Evolutionary conservation across 2,113 vertebrate species (phyloP).

Genomic region (Turdus rufiventris): DNA sequence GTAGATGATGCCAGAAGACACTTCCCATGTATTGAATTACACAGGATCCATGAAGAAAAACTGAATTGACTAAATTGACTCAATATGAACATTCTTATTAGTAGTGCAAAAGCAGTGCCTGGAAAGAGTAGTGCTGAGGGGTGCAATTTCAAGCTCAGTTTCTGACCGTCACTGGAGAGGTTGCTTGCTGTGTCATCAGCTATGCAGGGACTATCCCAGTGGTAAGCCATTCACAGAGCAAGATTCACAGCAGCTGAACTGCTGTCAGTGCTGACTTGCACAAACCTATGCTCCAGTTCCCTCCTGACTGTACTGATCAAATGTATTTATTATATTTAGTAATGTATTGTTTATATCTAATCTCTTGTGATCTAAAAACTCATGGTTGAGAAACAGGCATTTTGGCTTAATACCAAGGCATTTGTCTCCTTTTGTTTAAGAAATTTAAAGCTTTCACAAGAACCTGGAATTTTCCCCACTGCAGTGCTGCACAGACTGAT

Average conservation of each 20-base stretch:
- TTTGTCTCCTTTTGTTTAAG: not conserved
- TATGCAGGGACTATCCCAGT: not conserved
- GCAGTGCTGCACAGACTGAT: not conserved
- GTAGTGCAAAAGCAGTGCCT: not conserved
- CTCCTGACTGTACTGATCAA: not conserved
- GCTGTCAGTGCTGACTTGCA: not conserved
- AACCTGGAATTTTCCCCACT: not conserved
- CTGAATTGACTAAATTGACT: not conserved
- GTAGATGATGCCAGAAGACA: not conserved
- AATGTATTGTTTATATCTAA: not conserved
- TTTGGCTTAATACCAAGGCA: not conserved
- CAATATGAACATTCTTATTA: not conserved
- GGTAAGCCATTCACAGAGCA: not conserved
- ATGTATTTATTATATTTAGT: not conserved
- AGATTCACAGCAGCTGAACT: not conserved
- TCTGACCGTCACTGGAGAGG: not conserved
- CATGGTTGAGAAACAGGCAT: not conserved
- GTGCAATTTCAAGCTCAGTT: not conserved
- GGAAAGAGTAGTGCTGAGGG: not conserved
- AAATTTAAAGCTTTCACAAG: conserved; percentile 24
- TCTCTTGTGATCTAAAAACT: not conserved
- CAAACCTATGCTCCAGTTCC: not conserved
- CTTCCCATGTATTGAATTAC: not conserved
- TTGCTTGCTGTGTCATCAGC: not conserved
- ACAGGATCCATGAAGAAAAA: not conserved